Evolutionary conservation across 2,113 vertebrate genomes (phyloP), one percentile per base, ranked within the genome.

Genomic region (Geococcyx californianus): DNA sequence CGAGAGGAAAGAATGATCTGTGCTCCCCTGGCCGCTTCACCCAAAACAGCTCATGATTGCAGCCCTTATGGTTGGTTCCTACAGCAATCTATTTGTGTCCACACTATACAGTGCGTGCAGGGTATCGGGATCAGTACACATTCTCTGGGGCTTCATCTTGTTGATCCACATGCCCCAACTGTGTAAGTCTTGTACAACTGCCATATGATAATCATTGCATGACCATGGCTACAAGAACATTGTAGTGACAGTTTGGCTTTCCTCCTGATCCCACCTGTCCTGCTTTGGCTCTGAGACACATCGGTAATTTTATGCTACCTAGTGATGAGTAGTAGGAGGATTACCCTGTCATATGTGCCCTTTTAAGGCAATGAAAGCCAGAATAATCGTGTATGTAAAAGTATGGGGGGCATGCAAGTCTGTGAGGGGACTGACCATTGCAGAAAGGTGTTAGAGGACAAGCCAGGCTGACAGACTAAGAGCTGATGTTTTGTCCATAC

Each of bases 51-150:
- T 83, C 58, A 52, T 4, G 13, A 34, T 47, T 44, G 54, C 59
- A 36, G 52, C 23, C 15, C 23, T 55, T 9, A 6, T 17, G 31
- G 23, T 58, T 77, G 33, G 33, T 72, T 7, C n/a, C 44, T 47
- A 49, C 25, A 80, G 24, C 24, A 54, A 80, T 33, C 14, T 38
- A 11, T 51, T 68, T 68, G 38, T 77, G 59, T 26, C 12, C 44
- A 25, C 9, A 20, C 14, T 8, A 6, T 1, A 10, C 5, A 31
- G 18, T 2, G 0, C 2, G 21, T 38, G 38, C 23, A 77, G 9
- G 7, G 7, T 58, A 28, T 58, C 58, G 49, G 63, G 42, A 63
- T 14, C 36, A 44, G 11, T 1, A 28, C 20, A 12, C 34, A 6
- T 0, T 1, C 23, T 10, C 42, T 23, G 15, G 58, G 14, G 17